Evolutionary conservation across 2,113 vertebrate species (phyloP).

Genomic region (Columba livia): DNA sequence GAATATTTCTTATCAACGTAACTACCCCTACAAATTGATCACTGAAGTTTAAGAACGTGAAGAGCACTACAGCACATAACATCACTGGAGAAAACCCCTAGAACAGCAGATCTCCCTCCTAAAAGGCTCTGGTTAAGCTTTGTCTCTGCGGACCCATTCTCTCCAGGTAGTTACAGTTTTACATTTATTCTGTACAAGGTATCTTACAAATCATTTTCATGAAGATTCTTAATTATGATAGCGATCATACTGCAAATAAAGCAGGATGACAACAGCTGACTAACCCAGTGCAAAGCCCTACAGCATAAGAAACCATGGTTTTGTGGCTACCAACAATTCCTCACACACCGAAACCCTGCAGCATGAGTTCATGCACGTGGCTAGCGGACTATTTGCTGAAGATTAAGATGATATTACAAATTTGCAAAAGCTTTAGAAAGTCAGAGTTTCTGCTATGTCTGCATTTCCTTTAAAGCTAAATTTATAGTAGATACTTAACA

Average conservation of each 20-base stretch:
- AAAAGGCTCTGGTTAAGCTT: not conserved
- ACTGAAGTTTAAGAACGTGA: not conserved
- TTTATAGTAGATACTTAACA: not conserved
- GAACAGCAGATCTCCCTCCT: not conserved
- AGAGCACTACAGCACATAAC: not conserved
- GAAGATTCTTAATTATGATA: not conserved
- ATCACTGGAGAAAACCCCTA: not conserved
- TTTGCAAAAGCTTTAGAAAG: not conserved
- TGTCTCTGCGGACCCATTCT: not conserved
- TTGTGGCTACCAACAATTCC: not conserved
- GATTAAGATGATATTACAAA: not conserved
- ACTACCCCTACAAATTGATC: not conserved
- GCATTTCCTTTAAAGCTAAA: not conserved
- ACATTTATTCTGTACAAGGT: not conserved
- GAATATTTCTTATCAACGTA: not conserved
- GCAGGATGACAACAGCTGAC: not conserved
- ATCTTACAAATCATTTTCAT: not conserved
- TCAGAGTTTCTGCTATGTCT: not conserved
- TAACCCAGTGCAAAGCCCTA: not conserved
- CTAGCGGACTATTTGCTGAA: not conserved
- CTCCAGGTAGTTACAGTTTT: not conserved
- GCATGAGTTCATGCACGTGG: not conserved
- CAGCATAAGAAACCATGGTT: not conserved
- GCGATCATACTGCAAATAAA: not conserved
- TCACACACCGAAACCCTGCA: not conserved